Conservation (phyloP, 2,888 invertebrate species). For the Drosophila percnosoma region DNA sequence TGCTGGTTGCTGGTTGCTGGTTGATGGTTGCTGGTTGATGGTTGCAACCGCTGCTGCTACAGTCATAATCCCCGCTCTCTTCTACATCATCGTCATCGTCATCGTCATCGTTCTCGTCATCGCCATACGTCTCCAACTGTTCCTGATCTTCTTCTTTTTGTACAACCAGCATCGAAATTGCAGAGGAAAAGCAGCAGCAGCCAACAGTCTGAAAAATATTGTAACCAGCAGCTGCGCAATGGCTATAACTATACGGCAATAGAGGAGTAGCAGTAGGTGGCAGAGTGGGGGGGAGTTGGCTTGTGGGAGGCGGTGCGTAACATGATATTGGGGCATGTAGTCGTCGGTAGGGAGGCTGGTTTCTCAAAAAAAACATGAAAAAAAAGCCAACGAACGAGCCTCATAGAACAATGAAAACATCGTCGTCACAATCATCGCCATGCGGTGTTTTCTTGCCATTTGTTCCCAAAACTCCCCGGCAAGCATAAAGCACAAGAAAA, state of each 20-base stretch:
- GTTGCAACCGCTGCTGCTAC: conserved; percentile 31
- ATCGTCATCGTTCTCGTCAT: conserved; percentile 42
- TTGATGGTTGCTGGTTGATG: conserved; percentile 23
- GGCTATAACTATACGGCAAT: conserved; percentile 1
- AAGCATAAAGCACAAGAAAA: conserved; percentile 50
- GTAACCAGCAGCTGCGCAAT: conserved; percentile 73
- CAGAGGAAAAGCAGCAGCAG: conserved; percentile 60
- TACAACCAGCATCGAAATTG: conserved; percentile 69
- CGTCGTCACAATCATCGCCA: conserved; percentile 80
- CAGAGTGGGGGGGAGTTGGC: neutral
- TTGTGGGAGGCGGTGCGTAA: conserved; percentile 37
- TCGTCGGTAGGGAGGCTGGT: conserved; percentile 4
- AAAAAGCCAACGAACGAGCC: conserved; percentile 34
- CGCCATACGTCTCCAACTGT: conserved; percentile 51
- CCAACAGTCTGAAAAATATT: conserved; percentile 76
- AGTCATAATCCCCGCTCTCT: conserved; percentile 8
- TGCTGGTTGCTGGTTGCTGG: conserved; percentile 32
- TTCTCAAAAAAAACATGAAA: conserved; percentile 6
- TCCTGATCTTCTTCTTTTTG: conserved; percentile 51
- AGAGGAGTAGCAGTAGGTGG: neutral
- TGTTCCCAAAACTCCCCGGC: conserved; percentile 57
- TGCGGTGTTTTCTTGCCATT: conserved; percentile 78
- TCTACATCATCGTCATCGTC: conserved; percentile 24
- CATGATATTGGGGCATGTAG: conserved; percentile 54
- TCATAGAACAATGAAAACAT: conserved; percentile 79